Conservation (phyloP, 2,888 invertebrate genomes). For the Hypomecis atomaria region DNA sequence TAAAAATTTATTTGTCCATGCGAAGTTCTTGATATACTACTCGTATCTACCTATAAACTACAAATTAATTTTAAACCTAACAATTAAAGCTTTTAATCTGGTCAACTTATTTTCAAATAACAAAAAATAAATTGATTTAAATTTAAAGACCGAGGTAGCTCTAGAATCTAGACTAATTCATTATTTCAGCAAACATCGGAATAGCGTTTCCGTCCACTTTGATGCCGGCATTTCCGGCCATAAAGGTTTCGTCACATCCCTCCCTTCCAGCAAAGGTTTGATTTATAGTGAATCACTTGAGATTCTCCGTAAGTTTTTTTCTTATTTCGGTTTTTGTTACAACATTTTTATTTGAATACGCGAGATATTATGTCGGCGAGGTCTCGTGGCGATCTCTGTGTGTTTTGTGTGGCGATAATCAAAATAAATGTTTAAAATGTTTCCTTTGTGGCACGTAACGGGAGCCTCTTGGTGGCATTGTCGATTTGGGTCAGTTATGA, state of each 20-base stretch:
- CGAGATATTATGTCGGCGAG: slow-evolving; percentile 77
- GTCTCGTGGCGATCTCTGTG: slow-evolving; percentile 58
- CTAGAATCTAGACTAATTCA: too few species aligned
- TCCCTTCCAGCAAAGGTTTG: slow-evolving; percentile 39
- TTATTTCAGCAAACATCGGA: too few species aligned
- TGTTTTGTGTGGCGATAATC: slow-evolving; percentile 59
- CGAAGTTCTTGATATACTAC: too few species aligned
- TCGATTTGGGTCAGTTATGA: slow-evolving; percentile 38
- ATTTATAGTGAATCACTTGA: slow-evolving; percentile 75
- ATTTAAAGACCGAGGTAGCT: too few species aligned
- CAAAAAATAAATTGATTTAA: too few species aligned
- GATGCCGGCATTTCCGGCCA: too few species aligned
- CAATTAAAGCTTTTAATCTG: too few species aligned
- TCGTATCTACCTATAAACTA: too few species aligned
- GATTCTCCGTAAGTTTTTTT: slow-evolving; percentile 47
- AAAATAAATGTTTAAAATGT: slow-evolving; percentile 58
- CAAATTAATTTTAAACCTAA: too few species aligned
- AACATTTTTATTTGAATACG: slow-evolving; percentile 64
- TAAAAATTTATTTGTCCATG: too few species aligned
- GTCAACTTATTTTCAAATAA: too few species aligned
- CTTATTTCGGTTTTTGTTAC: slow-evolving; percentile 60
- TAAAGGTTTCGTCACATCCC: slow-evolving; percentile 23
- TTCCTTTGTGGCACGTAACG: slow-evolving; percentile 65
- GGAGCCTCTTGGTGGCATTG: slow-evolving; percentile 45
- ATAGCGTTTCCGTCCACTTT: too few species aligned